Conservation (phyloP, 2,888 invertebrate species). For the Patella depressa region DNA sequence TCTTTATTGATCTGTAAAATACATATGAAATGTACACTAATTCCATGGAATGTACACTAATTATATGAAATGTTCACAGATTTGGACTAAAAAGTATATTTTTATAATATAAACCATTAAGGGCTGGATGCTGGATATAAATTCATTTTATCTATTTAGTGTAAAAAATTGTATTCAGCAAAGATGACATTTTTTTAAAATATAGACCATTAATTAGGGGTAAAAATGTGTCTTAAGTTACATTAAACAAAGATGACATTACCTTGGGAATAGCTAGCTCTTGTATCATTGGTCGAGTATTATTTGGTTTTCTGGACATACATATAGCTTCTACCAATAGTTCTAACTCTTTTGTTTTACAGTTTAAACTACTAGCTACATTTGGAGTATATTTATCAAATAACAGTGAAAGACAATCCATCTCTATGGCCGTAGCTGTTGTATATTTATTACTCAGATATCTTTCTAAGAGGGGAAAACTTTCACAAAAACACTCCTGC, state of each 20-base stretch:
- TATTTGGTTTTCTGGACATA: not conserved
- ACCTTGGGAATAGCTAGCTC: constrained; percentile 32
- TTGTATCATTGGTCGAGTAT: constrained; percentile 18
- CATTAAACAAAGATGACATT: not conserved
- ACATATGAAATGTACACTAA: no score
- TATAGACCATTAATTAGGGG: no score
- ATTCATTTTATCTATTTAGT: no score
- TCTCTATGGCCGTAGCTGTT: constrained; percentile 16
- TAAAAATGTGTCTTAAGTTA: no score
- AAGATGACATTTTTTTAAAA: no score
- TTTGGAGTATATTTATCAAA: constrained; percentile 45
- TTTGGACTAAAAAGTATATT: no score
- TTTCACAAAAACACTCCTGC: constrained; percentile 10
- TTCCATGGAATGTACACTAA: no score
- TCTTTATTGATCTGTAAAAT: constrained; percentile 44
- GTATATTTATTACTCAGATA: constrained; percentile 19
- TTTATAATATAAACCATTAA: no score
- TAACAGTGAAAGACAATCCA: constrained; percentile 40
- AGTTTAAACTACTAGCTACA: constrained; percentile 34
- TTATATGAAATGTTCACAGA: no score
- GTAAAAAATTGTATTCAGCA: no score
- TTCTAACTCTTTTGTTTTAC: constrained; percentile 20
- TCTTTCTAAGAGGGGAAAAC: constrained; percentile 10
- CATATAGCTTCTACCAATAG: constrained; percentile 28
- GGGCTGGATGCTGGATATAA: no score